These are phyloP conservation scores for Leucania comma DNA, from an alignment of 2,888 invertebrate genomes.

Conservation along the genomic window DNA sequence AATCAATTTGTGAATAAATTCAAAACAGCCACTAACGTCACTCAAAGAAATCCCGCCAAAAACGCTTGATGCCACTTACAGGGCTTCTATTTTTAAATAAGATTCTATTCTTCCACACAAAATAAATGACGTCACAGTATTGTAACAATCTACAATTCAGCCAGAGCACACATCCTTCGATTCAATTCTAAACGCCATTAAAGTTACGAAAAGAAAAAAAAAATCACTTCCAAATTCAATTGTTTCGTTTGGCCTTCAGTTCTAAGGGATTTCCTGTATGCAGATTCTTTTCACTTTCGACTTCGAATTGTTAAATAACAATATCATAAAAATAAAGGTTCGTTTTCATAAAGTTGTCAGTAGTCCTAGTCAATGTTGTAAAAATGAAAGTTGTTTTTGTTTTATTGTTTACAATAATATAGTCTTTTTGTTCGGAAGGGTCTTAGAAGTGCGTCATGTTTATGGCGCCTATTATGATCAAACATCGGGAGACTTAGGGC, in stretches of 20 bases:
- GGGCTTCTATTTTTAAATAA: neutral
- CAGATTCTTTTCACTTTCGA: constrained; percentile 80
- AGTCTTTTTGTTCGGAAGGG: constrained; percentile 19
- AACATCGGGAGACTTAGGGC: constrained; percentile 16
- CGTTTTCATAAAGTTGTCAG: constrained; percentile 16
- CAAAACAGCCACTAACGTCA: too few relatives aligned
- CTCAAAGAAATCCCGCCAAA: too few relatives aligned
- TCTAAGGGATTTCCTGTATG: constrained; percentile 79
- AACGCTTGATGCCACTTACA: neutral
- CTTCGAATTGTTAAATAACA: constrained; percentile 72
- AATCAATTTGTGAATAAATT: too few relatives aligned
- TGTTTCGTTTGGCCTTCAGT: constrained; percentile 59
- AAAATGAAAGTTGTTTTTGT: constrained; percentile 64
- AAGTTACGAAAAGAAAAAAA: constrained; percentile 63
- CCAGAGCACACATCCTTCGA: constrained; percentile 59
- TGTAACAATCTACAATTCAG: constrained; percentile 44
- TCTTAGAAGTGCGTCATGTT: constrained; percentile 23
- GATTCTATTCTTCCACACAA: neutral
- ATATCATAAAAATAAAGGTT: constrained; percentile 70
- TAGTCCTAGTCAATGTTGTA: constrained; percentile 41
- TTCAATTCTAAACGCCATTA: constrained; percentile 71
- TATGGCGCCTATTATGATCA: constrained; percentile 17
- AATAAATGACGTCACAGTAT: constrained; percentile 22
- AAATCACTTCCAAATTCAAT: constrained; percentile 69
- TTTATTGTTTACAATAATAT: constrained; percentile 15